Base-by-base conservation (phyloP, 2,113 vertebrate species). In the Scartelaos histophorus region DNA sequence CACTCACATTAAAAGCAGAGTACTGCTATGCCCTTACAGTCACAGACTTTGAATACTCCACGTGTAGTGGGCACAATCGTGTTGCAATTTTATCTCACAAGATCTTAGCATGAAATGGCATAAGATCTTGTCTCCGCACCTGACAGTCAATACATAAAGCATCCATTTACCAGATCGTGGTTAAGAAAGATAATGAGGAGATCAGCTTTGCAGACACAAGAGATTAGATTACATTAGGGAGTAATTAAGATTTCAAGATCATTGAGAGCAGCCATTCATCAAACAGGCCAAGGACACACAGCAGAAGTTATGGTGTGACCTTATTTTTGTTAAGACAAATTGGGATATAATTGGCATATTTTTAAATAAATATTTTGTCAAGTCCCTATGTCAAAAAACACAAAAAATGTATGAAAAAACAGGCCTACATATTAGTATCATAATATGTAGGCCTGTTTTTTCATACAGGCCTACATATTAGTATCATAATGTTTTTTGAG, bases 181-280 rank as follows among this genome's bases (percentile, higher is more conserved):
- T 43, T 34, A 17, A 62, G 66, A 29, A 56, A 35, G n/a, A 25
- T 29, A 56, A n/a, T 64, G 70, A 56, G 51, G 51, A 45, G 22
- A 56, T 21, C 12, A 35, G n/a, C 35, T 12, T 21, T 13, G 43
- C 53, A 34, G 25, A 25, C 7, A 38, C 29, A 62, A 34, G 25
- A 61, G 5, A 62, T 62, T 62, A 47, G 53, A 57, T 24, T 19
- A 38, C 34, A 46, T 49, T 16, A 47, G 58, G 65, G 51, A 57
- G 66, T 57, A 69, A 69, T 78, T 66, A 57, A 56, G 57, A 78
- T 46, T 73, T 73, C n/a, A 47, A 43, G 57, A 77, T 47, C 21
- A 24, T 73, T 56, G 51, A 64, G 19, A 7, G 60, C 16, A 16
- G 16, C 25, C 64, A 70, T 60, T 69, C 47, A 64, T 66, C 21